Evolutionary conservation across 2,113 vertebrate species (phyloP), one percentile per base, ranked within the genome.

Genomic region (Labeo rohita): DNA sequence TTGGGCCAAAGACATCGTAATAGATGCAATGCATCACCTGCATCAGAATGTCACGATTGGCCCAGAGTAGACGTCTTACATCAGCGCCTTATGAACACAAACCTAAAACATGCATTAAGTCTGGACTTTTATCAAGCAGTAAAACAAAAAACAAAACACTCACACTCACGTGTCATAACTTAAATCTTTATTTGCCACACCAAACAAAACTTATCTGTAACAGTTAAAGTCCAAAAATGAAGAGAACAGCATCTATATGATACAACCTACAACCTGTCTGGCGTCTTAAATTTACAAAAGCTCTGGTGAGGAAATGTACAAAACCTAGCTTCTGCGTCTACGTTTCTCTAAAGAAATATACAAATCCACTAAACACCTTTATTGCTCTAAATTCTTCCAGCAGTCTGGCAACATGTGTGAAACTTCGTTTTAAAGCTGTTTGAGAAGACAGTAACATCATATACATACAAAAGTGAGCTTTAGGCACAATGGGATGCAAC

Each of bases 111-210:
- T 39, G 39, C 39, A 39, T 2, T 39, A 39, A 39, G 39, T 39
- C 39, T 39, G 39, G 12, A 18, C 34, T 15, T 2, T 2, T 5
- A 56, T 61, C 23, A 75, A 28, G 8, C 5, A 52, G 9, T 36
- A 2, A 2, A 10, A 43, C 0, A 1, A 0, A 49, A 23, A 47
- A 45, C 34, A n/a, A 52, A 8, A 11, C 1, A 63, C 34, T 10
- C 45, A 28, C 9, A 39, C 49, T 63, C 7, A 61, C 75, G 61
- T 59, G 61, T 86, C 87, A 89, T 88, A 84, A 96, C 95, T 96
- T 95, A 97, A 96, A 96, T 95, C 95, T 97, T 97, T 97, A 96
- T 96, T 97, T 93, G 91, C 88, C 89, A 93, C 90, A 88, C 92
- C 90, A 95, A 90, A 94, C 93, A 84, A 94, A 94, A 93, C 87